Evolutionary conservation across 1,140 invertebrate genomes (phyloP).

Genomic region (Drosophila guanche): DNA sequence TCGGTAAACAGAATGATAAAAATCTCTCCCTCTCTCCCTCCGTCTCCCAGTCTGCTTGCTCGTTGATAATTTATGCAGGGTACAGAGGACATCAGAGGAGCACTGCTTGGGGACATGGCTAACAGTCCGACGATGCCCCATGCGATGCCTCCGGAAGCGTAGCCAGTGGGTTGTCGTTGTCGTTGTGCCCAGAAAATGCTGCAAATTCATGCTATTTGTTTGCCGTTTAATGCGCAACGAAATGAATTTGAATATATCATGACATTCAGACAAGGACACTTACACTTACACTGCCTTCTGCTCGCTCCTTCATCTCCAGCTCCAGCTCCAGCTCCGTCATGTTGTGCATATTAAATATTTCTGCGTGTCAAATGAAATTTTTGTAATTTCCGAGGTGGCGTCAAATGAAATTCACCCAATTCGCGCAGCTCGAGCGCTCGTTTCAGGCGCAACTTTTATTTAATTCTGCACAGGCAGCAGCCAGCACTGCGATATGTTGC

Average conservation of each 20-base stretch:
- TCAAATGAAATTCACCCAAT: constrained; percentile 75
- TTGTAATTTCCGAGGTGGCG: constrained; percentile 59
- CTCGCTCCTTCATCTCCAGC: neutral
- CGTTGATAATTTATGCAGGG: constrained; percentile 70
- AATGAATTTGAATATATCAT: constrained; percentile 71
- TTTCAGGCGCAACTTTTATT: constrained; percentile 4
- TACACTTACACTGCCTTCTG: constrained; percentile 2
- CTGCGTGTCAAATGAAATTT: constrained; percentile 77
- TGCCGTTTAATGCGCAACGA: constrained; percentile 60
- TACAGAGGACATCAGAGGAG: too few species aligned
- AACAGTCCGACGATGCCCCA: neutral
- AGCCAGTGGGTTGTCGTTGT: constrained; percentile 18
- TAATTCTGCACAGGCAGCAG: constrained; percentile 32
- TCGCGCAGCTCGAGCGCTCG: constrained; percentile 32
- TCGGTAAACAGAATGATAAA: constrained; percentile 78
- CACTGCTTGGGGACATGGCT: neutral
- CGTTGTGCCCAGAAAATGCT: constrained; percentile 38
- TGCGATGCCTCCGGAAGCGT: constrained; percentile 7
- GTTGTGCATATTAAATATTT: constrained; percentile 68
- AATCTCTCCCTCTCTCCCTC: constrained; percentile 41
- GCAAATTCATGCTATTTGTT: constrained; percentile 68
- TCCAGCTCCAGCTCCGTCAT: constrained; percentile 5
- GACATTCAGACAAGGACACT: constrained; percentile 56
- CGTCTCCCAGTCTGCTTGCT: neutral
- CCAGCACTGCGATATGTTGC: constrained; percentile 35